These are phyloP conservation scores for Frieseomelitta varia DNA, from an alignment of 1,140 invertebrate species.

Conservation along the genomic window DNA sequence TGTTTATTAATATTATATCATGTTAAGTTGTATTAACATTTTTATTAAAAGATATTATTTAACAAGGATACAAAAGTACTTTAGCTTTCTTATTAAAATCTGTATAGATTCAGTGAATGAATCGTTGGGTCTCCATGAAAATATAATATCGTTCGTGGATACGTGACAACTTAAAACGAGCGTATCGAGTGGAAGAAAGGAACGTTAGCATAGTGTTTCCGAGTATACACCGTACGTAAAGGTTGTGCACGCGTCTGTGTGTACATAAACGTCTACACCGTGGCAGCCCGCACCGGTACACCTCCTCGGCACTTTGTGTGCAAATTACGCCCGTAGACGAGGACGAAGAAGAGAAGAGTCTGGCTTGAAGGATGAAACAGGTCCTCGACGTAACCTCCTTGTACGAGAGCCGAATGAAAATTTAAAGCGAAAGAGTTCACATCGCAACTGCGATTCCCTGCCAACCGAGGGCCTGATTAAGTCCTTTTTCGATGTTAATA, in stretches of 20 bases:
- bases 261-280: conserved; percentile 54
- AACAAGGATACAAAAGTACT: neutral
- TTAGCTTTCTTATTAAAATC: neutral
- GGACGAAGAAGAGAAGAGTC: conserved; percentile 70
- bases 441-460: conserved; percentile 1
- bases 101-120: no score
- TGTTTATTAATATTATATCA: no score
- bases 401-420: conserved; percentile 72
- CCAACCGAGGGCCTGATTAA: conserved; percentile 19
- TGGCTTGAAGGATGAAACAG: conserved; percentile 73
- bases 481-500: conserved; percentile 43
- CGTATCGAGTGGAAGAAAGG: conserved; percentile 49
- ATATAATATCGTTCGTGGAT: conserved; percentile 24
- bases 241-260: conserved; percentile 17
- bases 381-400: conserved; percentile 69
- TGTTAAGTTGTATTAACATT: neutral
- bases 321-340: conserved; percentile 77
- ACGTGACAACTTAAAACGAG: conserved; percentile 22
- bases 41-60: neutral
- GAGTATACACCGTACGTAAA: conserved; percentile 51
- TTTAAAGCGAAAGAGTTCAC: conserved; percentile 69
- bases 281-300: conserved; percentile 65
- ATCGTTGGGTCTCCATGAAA: conserved; percentile 18
- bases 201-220: conserved; percentile 77
- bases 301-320: conserved; percentile 79